Conservation (phyloP, 2,888 invertebrate species). For the Drosophila subquinaria region DNA sequence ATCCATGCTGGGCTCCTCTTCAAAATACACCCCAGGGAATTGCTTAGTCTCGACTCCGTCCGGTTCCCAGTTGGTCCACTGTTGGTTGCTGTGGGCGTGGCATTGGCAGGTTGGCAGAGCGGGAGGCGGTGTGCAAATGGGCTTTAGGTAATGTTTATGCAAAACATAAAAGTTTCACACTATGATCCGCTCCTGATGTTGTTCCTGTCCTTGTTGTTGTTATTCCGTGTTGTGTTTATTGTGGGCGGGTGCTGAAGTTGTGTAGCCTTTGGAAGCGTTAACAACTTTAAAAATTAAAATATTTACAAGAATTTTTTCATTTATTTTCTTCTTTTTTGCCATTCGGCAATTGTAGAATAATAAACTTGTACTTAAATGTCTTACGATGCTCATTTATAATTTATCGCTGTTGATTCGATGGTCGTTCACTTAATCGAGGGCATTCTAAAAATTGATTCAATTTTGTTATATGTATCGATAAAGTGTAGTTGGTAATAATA, state of each 20-base stretch:
- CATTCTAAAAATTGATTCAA: not conserved
- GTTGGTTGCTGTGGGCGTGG: conserved; percentile 18
- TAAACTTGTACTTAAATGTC: not conserved
- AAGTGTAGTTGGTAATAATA: too few relatives aligned
- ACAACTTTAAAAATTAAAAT: conserved; percentile 42
- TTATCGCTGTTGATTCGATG: not conserved
- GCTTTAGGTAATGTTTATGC: conserved; percentile 72
- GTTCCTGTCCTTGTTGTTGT: conserved; percentile 27
- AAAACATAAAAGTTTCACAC: conserved; percentile 74
- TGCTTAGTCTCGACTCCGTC: conserved; percentile 32
- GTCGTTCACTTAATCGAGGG: not conserved
- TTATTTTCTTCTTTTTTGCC: not conserved
- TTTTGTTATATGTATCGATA: not conserved
- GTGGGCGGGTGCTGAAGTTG: conserved; percentile 25
- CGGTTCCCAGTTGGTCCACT: conserved; percentile 13
- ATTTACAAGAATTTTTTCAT: conserved; percentile 5
- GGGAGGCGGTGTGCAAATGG: conserved; percentile 38
- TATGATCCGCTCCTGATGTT: conserved; percentile 44
- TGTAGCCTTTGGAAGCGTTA: conserved; percentile 24
- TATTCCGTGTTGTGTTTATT: conserved; percentile 33
- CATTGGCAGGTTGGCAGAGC: not conserved
- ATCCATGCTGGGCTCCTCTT: conserved; percentile 41
- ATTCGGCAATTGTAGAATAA: not conserved
- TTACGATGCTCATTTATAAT: not conserved
- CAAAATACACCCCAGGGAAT: conserved; percentile 77